Evolutionary conservation across 35 echinoderm and acorn worm genomes (phyloP), one percentile per base, ranked within the genome.

Genomic region (Holothuria glaberrima): DNA sequence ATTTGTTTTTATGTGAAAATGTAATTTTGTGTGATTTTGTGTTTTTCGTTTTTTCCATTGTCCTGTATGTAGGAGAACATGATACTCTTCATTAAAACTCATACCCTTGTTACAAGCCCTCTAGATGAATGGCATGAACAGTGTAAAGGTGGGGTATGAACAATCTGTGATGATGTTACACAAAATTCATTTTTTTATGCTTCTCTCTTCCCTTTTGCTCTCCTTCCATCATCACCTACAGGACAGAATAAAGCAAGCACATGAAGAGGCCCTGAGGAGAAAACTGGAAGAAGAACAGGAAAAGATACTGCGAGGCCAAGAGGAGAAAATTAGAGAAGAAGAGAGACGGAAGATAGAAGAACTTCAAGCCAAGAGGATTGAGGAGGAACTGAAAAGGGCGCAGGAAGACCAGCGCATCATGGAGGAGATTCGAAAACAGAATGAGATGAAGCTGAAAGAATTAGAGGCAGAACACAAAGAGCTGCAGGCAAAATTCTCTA

Each of bases 291-390:
- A 87, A 48, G 85, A 67, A 24, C 85, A 87, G 41, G 85, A 87
- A 41, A 87, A 87, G 85, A 80, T 82, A 26, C 63, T 82, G 12
- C 74, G 78, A 25, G 79, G 65, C 5, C 89, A 91, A 27, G 52
- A 72, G 31, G 58, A 88, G 71, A 86, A 92, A 71, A 48, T 86
- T 16, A 34, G 91, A 67, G 67, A 92, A 33, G 83, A 92, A 48
- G 91, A 88, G 85, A 70, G 91, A 16, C 66, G 86, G 85, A 92
- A 88, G 91, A 86, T 92, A 12, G 92, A 90, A 35, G 92, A 94
- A 52, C 67, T 86, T 21, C 85, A 87, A 31, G 85, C 85, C 85
- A 90, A 90, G 77, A 64, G 89, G 77, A 90, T 82, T 14, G 89
- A 90, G 81, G 92, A 90, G 81, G 92, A 94, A 78, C 50, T 90